Evolutionary conservation across 2,797 vertebrate species (phyloP), one percentile per base, ranked within the genome.

Genomic region (Pipistrellus pygmaeus): DNA sequence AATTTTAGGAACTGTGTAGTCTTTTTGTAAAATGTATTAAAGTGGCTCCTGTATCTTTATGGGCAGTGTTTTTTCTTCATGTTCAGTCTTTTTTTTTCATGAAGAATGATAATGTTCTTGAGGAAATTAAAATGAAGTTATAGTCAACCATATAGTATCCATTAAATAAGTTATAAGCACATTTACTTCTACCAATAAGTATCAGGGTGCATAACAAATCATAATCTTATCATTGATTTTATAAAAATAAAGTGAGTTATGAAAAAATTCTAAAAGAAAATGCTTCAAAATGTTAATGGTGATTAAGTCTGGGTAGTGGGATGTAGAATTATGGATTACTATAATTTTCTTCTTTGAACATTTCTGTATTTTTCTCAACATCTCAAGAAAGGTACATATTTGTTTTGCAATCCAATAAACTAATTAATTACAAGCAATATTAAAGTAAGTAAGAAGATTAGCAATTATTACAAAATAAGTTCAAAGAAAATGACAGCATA

Each of bases 231-330:
- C 51, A 53, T 27, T 85, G 8, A 62, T 72, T 69, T 91, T 88
- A 51, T 91, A 20, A 85, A 93, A 88, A 68, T 77, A 88, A 55
- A 92, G 5, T 4, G 75, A 11, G 30, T 69, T 66, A 76, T 64
- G 8, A 41, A 89, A 89, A 64, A 76, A 60, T 80, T 91, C 17
- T 51, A 9, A n/a, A 82, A 88, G 72, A 92, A 94, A 91, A 86
- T 93, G 4, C 7, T 73, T 96, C 60, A 69, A 88, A 87, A 88
- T 53, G 15, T 53, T 75, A 85, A 55, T 4, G 38, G 10, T 82
- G 38, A 77, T 53, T 91, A 73, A 89, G 30, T 51, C 18, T 88
- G 17, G 6, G 21, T 35, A 44, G 5, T 85, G 12, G 11, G 8
- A 64, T 64, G 17, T 46, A 88, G 27, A 6, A 53, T 94, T 78